phyloP scores from a whole-genome alignment of 2,113 vertebrate species.

The Hemiscyllium ocellatum region DNA sequence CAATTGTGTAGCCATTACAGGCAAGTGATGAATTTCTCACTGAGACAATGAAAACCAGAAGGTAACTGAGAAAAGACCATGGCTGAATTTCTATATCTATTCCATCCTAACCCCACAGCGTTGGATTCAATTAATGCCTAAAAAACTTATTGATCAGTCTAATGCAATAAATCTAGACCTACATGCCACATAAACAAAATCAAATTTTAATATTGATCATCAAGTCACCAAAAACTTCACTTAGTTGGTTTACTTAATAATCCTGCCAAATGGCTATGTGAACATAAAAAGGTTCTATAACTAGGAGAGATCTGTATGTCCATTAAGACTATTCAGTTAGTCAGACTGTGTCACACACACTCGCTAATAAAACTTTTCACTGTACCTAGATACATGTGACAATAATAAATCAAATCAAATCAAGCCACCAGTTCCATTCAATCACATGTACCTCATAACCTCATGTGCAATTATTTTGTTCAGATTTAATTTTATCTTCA shows the following conservation, averaged over 20 bases:
- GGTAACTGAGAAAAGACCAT: too few species aligned
- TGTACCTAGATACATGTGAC: too few species aligned
- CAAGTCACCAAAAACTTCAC: neutral
- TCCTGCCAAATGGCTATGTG: neutral
- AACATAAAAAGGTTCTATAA: neutral
- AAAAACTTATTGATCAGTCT: too few species aligned
- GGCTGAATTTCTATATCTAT: too few species aligned
- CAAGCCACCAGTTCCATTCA: neutral
- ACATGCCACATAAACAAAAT: neutral
- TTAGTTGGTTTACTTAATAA: neutral
- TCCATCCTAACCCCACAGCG: too few species aligned
- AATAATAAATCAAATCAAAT: too few species aligned
- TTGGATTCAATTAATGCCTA: too few species aligned
- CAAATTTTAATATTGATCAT: neutral
- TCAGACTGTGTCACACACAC: neutral
- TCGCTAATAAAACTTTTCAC: neutral
- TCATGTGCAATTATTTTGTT: neutral
- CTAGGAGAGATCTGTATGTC: neutral
- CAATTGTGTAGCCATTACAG: too few species aligned
- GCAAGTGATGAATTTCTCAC: too few species aligned
- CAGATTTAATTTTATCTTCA: neutral
- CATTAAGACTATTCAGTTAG: neutral
- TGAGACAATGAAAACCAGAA: too few species aligned
- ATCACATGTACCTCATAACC: neutral
- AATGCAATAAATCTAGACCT: neutral